These are phyloP conservation scores for Luehdorfia chinensis DNA, from an alignment of 1,140 invertebrate genomes.

Conservation along the genomic window DNA sequence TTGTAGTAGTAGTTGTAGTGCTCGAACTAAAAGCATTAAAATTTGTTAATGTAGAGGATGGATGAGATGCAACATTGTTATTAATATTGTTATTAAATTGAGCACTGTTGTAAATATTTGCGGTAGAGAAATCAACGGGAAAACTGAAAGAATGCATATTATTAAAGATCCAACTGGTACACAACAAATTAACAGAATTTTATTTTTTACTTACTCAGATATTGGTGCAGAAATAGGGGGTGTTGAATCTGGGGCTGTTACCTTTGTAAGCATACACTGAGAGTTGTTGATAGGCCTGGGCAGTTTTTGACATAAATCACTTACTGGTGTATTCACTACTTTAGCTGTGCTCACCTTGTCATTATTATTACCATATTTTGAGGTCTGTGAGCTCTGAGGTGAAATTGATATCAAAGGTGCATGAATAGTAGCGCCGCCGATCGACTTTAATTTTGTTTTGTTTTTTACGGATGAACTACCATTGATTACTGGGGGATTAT, in stretches of 20 bases:
- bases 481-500: constrained; percentile 43
- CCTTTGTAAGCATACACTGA: constrained; percentile 35
- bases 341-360: constrained; percentile 45
- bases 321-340: constrained; percentile 40
- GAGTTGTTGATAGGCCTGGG: constrained; percentile 51
- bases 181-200: neutral
- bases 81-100: constrained; percentile 65
- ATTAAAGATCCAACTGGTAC: constrained; percentile 2
- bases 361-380: constrained; percentile 47
- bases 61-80: constrained; percentile 45
- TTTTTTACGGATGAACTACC: constrained; percentile 48
- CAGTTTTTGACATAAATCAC: constrained; percentile 48
- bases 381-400: constrained; percentile 34
- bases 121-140: constrained; percentile 74
- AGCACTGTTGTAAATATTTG: constrained; percentile 74
- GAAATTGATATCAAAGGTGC: constrained; percentile 62
- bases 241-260: constrained; percentile 24
- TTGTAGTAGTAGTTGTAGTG: constrained; percentile 34
- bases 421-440: constrained; percentile 31
- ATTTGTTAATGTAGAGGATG: constrained; percentile 31
- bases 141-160: constrained; percentile 54
- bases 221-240: constrained; percentile 33
- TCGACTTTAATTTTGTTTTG: constrained; percentile 51
- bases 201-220: constrained; percentile 59
- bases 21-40: constrained; percentile 51